Percentiles rank a stretch among this genome's conserved stretches.
Evolutionary conservation across 2,888 invertebrate species (phyloP).

Genomic region (Perdita meconis): DNA sequence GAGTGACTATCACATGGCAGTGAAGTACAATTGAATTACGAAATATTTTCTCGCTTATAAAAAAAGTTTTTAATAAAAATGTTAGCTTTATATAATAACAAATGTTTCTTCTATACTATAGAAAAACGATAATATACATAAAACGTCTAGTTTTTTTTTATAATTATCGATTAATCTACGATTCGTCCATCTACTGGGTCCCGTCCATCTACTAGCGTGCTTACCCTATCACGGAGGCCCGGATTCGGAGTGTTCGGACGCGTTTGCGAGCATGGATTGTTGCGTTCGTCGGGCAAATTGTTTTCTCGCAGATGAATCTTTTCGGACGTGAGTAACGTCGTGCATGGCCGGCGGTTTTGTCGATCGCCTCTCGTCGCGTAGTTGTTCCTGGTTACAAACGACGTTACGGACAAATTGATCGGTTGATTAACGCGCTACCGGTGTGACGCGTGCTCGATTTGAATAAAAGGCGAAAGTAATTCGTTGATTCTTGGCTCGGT

Average conservation of each 20-base stretch:
- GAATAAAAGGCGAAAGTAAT: slow-evolving; percentile 49
- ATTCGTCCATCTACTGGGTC: no score
- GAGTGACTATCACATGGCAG: no score
- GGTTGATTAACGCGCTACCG: slow-evolving; percentile 43
- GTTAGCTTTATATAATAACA: no score
- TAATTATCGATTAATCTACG: no score
- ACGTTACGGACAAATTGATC: slow-evolving; percentile 33
- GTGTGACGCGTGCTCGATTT: slow-evolving; percentile 9
- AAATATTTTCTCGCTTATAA: no score
- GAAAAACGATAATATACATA: no score
- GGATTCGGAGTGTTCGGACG: no score
- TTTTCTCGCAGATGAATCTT: slow-evolving; percentile 42
- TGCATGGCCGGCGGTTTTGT: slow-evolving; percentile 20
- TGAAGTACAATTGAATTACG: no score
- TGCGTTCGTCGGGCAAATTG: neutral
- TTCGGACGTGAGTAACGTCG: slow-evolving; percentile 24
- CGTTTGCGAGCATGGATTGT: slow-evolving; percentile 37
- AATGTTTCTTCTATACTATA: no score
- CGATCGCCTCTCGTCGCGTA: neutral
- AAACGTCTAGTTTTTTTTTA: no score
- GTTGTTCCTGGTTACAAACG: slow-evolving; percentile 21
- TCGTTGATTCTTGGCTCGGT: slow-evolving; percentile 21
- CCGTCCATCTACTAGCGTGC: no score
- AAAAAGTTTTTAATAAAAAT: no score
- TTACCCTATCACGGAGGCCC: slow-evolving; percentile 3